Percentiles rank a stretch among this genome's conserved stretches.
Evolutionary conservation across 2,797 vertebrate genomes (phyloP).

Genomic region (Phylloscopus collybita): DNA sequence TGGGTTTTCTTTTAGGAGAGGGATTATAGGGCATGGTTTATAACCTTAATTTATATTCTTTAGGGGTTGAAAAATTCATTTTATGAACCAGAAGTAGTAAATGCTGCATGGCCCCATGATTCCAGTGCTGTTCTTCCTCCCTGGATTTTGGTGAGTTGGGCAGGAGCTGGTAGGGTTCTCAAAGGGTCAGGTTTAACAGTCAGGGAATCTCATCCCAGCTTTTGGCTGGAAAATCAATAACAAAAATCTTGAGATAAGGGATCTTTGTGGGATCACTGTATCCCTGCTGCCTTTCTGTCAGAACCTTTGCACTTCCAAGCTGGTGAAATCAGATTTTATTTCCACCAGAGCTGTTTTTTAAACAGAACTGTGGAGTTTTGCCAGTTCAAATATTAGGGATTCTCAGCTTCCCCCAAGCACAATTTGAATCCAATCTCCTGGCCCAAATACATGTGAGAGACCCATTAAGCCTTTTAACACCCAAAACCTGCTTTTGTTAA

Average conservation of each 20-base stretch:
- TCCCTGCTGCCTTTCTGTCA: background rate
- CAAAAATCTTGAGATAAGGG: background rate
- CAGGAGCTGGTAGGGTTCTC: background rate
- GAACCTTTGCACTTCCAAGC: background rate
- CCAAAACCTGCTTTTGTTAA: slow-evolving; percentile 49
- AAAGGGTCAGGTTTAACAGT: too few species aligned
- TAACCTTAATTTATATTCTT: background rate
- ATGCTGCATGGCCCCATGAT: background rate
- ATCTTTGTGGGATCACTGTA: background rate
- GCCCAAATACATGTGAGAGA: slow-evolving; percentile 3
- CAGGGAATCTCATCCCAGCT: background rate
- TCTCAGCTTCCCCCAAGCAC: slow-evolving; percentile 31
- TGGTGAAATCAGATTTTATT: slow-evolving; percentile 5
- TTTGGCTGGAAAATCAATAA: background rate
- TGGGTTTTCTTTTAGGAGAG: background rate
- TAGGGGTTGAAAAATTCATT: background rate
- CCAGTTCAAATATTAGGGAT: slow-evolving; percentile 18
- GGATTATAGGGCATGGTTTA: background rate
- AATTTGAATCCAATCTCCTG: background rate
- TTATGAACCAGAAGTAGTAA: background rate
- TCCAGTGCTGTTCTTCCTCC: background rate
- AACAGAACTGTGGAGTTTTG: background rate
- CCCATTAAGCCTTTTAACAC: slow-evolving; percentile 61
- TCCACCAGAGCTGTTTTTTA: background rate
- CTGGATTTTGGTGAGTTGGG: background rate